phyloP scores from a whole-genome alignment of 2,113 vertebrate genomes.

The Noturus placidus region DNA sequence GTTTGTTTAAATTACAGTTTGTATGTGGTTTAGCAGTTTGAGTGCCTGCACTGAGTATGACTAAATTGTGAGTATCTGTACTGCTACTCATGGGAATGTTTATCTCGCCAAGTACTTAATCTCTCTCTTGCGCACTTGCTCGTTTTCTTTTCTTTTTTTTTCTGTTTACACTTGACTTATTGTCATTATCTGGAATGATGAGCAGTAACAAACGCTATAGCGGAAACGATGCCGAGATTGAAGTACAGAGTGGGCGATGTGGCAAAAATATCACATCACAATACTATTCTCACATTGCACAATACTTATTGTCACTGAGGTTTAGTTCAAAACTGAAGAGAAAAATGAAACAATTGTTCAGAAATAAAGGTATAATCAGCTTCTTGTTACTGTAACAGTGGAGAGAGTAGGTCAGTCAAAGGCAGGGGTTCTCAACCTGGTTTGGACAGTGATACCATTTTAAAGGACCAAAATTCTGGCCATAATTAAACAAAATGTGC shows the following conservation, averaged over 20 bases:
- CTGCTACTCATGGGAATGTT: slow-evolving; percentile 56
- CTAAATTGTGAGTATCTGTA: slow-evolving; percentile 49
- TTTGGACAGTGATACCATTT: background rate
- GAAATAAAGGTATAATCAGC: background rate
- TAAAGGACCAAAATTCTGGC: background rate
- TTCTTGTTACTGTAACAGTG: background rate
- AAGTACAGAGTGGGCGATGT: background rate
- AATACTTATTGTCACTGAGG: background rate
- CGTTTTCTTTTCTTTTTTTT: slow-evolving; percentile 25
- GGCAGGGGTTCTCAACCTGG: background rate
- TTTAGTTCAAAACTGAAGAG: background rate
- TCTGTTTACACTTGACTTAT: slow-evolving; percentile 61
- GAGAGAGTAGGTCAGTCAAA: background rate
- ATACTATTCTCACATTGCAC: background rate
- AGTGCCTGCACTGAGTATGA: slow-evolving; percentile 62
- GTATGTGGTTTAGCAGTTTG: slow-evolving; percentile 44
- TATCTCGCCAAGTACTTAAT: slow-evolving; percentile 6
- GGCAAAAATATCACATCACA: background rate
- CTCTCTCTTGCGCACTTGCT: slow-evolving; percentile 21
- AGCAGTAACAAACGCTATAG: slow-evolving; percentile 40
- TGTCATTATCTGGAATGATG: slow-evolving; percentile 50
- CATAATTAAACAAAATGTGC: background rate
- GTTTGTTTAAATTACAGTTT: slow-evolving; percentile 21
- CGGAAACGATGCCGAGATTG: slow-evolving; percentile 31
- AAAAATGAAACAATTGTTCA: background rate